Evolutionary conservation across 2,113 vertebrate genomes (phyloP).

Genomic region (Chaenogobius annularis): DNA sequence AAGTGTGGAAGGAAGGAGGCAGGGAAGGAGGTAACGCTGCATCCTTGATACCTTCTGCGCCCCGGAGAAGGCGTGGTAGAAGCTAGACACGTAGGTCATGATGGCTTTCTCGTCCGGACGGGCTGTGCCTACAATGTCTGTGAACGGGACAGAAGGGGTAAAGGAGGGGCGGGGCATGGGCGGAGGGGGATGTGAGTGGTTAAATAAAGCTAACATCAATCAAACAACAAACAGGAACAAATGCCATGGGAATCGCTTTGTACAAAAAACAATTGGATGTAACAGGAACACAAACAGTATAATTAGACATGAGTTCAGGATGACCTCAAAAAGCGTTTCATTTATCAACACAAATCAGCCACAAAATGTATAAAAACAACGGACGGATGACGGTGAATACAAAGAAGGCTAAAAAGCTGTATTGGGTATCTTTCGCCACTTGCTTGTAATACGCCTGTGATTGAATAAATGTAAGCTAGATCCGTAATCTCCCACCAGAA

Average conservation of each 20-base stretch:
- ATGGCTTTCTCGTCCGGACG: constrained; percentile 99
- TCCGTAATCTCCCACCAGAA: neutral
- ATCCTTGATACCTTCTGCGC: constrained; percentile 99
- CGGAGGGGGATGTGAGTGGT: constrained; percentile 21
- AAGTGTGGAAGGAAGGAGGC: constrained; percentile 57
- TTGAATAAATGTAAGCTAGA: no score
- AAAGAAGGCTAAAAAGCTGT: neutral
- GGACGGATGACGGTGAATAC: neutral
- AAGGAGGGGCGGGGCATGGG: constrained; percentile 3
- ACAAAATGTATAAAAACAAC: neutral
- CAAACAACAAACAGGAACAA: constrained; percentile 48
- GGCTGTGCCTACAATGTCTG: constrained; percentile 99
- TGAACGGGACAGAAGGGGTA: constrained; percentile 38
- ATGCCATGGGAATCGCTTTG: constrained; percentile 26
- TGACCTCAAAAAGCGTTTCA: neutral
- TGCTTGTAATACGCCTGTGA: no score
- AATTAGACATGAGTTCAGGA: neutral
- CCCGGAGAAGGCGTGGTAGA: constrained; percentile 99
- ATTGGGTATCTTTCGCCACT: neutral
- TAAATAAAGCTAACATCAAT: constrained; percentile 52
- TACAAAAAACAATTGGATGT: constrained; percentile 30
- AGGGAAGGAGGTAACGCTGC: constrained; percentile 72
- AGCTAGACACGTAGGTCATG: constrained; percentile 99
- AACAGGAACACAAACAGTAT: constrained; percentile 18
- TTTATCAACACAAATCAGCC: neutral